Base-by-base conservation (phyloP, 2,797 vertebrate genomes). In the Uromys caudimaculatus region DNA sequence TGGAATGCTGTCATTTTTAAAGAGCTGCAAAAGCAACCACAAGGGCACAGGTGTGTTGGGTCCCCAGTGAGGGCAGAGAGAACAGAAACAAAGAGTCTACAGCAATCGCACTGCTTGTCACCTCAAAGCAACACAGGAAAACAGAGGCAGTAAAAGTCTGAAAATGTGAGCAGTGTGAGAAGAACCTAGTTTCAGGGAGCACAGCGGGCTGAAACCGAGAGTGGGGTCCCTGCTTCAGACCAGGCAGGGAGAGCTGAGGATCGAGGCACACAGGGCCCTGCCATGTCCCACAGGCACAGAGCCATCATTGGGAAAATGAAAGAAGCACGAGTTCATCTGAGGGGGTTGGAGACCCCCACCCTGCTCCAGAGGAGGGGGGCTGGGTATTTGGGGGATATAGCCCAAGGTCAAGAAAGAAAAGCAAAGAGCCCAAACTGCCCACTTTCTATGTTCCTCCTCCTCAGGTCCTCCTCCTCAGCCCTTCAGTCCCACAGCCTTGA, bases 61-160 rank as follows among this genome's bases (percentile, higher is more conserved):
- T 54, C 52, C 24, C 56, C 76, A 7, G 47, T 84, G 32, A 77
- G 47, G 44, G 16, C 58, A 38, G 75, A 27, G 19, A 47, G 32
- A 38, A 9, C 4, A 10, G 56, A 95, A 27, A 50, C n/a, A 24
- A 54, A 81, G 64, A 75, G 58, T 44, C 11, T 35, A 35, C 6
- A 67, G 93, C 62, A 95, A 75, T 75, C 54, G 91, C 56, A 93
- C 77, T 76, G 73, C 67, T 84, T 83, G 8, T 90, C 62, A 85
- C 54, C 29, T 94, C 92, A 41, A 52, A 91, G 50, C 77, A 90
- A 92, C 54, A 84, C 79, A 87, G 54, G 89, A 79, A 90, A 64
- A 86, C 44, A 89, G 88, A 87, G 38, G 50, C 54, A 73, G 62
- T 41, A 56, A 85, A 93, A 92, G 75, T 21, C 0, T 75, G 91